These are phyloP conservation scores for Vespertilio murinus DNA, from an alignment of 2,797 vertebrate genomes.

Conservation along the genomic window DNA sequence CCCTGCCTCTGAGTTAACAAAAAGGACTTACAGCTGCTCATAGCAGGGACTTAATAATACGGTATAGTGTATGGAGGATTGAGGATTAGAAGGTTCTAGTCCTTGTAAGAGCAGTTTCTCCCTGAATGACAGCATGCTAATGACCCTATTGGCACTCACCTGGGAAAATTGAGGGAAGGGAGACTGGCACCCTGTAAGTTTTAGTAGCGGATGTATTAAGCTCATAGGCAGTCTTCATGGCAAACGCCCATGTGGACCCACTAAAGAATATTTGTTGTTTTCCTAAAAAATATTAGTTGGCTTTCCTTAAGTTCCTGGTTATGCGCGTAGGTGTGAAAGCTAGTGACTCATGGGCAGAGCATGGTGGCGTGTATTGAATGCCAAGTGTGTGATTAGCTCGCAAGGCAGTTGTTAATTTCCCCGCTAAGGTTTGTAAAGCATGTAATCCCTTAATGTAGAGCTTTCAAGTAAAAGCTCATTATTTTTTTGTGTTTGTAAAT, in stretches of 20 bases:
- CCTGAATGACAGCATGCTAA: not conserved
- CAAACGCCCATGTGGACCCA: not conserved
- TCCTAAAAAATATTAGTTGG: not conserved
- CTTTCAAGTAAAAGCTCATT: conserved; percentile 27
- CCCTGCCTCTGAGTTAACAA: not conserved
- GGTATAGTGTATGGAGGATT: not conserved
- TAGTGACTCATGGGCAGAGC: not conserved
- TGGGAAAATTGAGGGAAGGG: not conserved
- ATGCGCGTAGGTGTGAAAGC: not conserved
- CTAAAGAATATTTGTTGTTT: not conserved
- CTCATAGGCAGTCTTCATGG: not conserved
- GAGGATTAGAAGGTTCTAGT: not conserved
- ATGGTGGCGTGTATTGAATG: not conserved
- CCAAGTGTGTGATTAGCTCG: not conserved
- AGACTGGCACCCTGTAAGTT: not conserved
- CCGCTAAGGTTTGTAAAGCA: conserved; percentile 15
- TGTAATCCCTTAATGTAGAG: conserved; percentile 61
- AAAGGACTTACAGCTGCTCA: not conserved
- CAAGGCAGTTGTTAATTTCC: conserved; percentile 31
- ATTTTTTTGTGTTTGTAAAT: not conserved
- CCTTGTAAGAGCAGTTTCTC: not conserved
- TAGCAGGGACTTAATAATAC: not conserved
- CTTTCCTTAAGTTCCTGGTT: not conserved
- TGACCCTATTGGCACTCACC: not conserved
- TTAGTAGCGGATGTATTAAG: not conserved